Percentiles rank a stretch among this genome's conserved stretches.
phyloP scores from a whole-genome alignment of 2,113 vertebrate genomes.

The Alouatta palliata region DNA sequence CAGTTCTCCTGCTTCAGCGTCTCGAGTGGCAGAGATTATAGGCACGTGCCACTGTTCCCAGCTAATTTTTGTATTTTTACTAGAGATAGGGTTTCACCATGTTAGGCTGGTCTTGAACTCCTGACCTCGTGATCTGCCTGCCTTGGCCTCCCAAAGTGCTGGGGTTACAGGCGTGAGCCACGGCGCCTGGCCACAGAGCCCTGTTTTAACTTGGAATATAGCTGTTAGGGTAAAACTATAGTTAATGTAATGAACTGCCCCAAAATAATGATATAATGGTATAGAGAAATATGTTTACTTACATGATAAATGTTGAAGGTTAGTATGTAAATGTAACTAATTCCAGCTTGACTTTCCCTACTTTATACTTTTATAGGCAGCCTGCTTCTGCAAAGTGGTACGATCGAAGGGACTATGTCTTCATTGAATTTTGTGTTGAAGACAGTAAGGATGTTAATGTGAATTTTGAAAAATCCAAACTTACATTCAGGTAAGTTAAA shows the following conservation, averaged over 20 bases:
- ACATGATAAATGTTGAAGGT: background rate
- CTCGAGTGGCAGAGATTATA: too few species aligned
- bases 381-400: constrained; percentile 98
- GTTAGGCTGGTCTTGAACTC: too few species aligned
- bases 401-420: constrained; percentile 96
- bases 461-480: constrained; percentile 96
- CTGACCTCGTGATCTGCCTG: too few species aligned
- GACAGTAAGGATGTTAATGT: constrained; percentile 98
- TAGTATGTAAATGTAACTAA: background rate
- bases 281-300: background rate
- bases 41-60: too few species aligned
- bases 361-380: constrained; percentile 87
- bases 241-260: background rate
- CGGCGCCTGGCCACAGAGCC: too few species aligned
- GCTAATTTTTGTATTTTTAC: too few species aligned
- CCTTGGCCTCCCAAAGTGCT: too few species aligned
- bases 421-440: constrained; percentile 96
- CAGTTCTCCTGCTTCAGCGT: too few species aligned
- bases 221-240: background rate
- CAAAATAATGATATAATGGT: background rate
- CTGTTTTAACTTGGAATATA: background rate
- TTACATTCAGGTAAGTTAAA: constrained; percentile 91
- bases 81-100: too few species aligned
- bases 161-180: too few species aligned
- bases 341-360: constrained; percentile 34